Evolutionary conservation across 2,797 vertebrate species (phyloP).

Genomic region (Steatocranus sp.): DNA sequence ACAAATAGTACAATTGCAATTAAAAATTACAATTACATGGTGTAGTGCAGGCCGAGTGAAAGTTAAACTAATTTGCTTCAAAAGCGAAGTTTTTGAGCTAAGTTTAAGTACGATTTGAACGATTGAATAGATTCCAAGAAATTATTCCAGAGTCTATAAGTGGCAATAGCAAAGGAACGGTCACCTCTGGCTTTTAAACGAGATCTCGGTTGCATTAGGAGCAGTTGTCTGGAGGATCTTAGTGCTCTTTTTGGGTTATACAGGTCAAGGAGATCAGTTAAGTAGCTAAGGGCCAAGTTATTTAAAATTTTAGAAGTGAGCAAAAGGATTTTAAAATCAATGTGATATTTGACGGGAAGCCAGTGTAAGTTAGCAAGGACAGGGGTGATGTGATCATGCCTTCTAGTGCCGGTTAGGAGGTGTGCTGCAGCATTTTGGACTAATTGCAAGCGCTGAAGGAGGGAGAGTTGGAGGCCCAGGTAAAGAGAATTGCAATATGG

Average conservation of each 20-base stretch:
- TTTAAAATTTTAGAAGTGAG: background rate
- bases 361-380: background rate
- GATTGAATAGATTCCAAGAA: background rate
- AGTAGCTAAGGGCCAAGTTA: background rate
- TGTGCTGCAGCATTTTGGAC: background rate
- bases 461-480: background rate
- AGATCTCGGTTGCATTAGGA: background rate
- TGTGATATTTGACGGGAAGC: accelerated
- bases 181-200: background rate
- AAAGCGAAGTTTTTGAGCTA: background rate
- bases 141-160: background rate
- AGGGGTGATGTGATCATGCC: background rate
- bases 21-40: background rate
- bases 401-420: background rate
- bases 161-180: background rate
- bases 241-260: background rate
- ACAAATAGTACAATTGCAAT: background rate
- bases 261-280: background rate
- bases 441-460: background rate
- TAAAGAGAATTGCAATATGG: background rate
- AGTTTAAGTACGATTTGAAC: background rate
- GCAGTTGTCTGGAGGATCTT: background rate
- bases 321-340: background rate
- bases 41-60: background rate
- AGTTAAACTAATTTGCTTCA: background rate